phyloP scores from a whole-genome alignment of 2,888 invertebrate species.

The Zaprionus bogoriensis region DNA sequence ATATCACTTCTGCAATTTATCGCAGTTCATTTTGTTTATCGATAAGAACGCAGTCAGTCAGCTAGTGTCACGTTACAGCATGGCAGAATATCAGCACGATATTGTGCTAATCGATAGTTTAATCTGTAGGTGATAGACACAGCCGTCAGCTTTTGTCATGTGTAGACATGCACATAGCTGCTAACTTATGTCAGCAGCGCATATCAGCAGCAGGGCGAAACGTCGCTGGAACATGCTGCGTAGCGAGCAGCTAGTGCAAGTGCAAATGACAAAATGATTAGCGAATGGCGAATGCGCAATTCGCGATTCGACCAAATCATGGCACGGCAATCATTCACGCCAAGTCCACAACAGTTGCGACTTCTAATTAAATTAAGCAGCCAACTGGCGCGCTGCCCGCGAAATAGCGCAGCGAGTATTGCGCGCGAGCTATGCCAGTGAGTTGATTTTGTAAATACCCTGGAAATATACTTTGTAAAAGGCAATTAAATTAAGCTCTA shows the following conservation, averaged over 20 bases:
- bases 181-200: no score
- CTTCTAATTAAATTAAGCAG: slow-evolving; percentile 72
- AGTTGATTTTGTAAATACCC: slow-evolving; percentile 5
- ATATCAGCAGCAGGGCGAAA: no score
- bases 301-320: slow-evolving; percentile 60
- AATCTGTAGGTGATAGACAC: background rate
- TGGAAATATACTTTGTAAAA: background rate
- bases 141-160: background rate
- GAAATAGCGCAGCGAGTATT: slow-evolving; percentile 13
- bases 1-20: no score
- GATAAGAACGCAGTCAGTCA: no score
- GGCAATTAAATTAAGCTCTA: background rate
- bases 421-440: slow-evolving; percentile 3
- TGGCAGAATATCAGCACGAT: no score
- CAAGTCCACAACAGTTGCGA: slow-evolving; percentile 54
- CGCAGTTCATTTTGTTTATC: no score
- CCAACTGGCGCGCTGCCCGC: slow-evolving; percentile 11
- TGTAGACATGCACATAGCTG: no score
- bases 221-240: no score
- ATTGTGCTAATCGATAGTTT: no score
- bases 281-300: slow-evolving; percentile 24
- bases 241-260: slow-evolving; percentile 42
- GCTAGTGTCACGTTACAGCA: no score
- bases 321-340: slow-evolving; percentile 67
- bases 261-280: slow-evolving; percentile 48